Percentiles rank a stretch among this genome's conserved stretches.
phyloP scores from a whole-genome alignment of 2,113 vertebrate species.

The Dicentrarchus labrax region DNA sequence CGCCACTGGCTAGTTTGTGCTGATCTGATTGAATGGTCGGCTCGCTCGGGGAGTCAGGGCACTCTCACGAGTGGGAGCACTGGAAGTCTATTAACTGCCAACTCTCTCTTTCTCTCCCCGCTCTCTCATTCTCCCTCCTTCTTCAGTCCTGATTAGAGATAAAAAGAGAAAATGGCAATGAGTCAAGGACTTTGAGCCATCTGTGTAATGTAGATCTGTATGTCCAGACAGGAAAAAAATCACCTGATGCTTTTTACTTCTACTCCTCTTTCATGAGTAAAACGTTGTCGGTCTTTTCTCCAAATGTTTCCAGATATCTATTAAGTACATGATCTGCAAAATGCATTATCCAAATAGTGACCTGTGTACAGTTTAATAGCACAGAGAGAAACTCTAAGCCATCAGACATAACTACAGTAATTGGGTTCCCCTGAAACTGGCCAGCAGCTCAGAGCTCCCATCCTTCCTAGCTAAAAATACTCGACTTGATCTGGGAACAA shows the following conservation, averaged over 20 bases:
- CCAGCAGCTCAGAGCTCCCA: constrained; percentile 24
- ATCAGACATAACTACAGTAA: constrained; percentile 25
- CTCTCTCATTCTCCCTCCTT: background rate
- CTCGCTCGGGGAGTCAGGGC: constrained; percentile 40
- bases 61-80: constrained; percentile 60
- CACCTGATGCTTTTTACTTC: constrained; percentile 26
- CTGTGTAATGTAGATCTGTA: constrained; percentile 12
- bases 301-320: constrained; percentile 34
- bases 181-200: constrained; percentile 47
- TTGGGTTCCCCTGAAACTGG: constrained; percentile 22
- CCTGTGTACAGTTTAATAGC: constrained; percentile 6
- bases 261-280: constrained; percentile 4
- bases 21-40: constrained; percentile 51
- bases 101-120: constrained; percentile 25
- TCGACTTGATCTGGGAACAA: constrained; percentile 40
- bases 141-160: constrained; percentile 55
- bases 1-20: constrained; percentile 50
- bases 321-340: constrained; percentile 3
- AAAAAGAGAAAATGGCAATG: constrained; percentile 46
- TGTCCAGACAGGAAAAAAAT: constrained; percentile 30
- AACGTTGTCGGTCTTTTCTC: background rate
- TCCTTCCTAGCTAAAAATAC: constrained; percentile 52
- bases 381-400: constrained; percentile 15
- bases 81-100: constrained; percentile 58
- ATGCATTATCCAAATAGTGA: constrained; percentile 16